Evolutionary conservation across 2,113 vertebrate species (phyloP), one percentile per base, ranked within the genome.

Genomic region (Nycticebus coucang): DNA sequence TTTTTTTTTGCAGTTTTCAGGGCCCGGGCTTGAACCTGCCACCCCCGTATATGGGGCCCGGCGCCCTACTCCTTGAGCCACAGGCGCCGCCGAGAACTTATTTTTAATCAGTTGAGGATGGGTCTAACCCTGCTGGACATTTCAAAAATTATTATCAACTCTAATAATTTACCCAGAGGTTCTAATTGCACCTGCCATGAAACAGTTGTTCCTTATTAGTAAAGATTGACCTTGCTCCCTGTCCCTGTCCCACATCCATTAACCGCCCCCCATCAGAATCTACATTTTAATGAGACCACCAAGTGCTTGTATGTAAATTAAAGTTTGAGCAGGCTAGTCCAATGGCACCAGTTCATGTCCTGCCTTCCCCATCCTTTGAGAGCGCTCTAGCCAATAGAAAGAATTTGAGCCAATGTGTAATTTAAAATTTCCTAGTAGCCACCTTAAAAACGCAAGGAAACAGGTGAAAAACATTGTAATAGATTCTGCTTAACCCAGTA

Each of bases 391-490:
- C 84, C 62, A 13, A 24, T 86, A 68, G 64, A 92, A 89, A 75
- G 37, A 83, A 62, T 53, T 33, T 4, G 2, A 84, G 37, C 59
- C 66, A 37, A 35, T 28, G 69, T 86, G 28, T 55, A 55, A 82
- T 64, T 79, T 6, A 79, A 62, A 7, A 78, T 75, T 71, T 93
- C 14, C 57, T 75, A 30, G 89, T 45, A 88, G 78, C 71, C 30
- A 9, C 66, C 57, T 91, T 87, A n/a, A 66, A 93, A 74, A 91
- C 91, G 57, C 35, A 88, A 79, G 15, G 41, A 80, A 66, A 87
- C 71, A 66, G 71, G n/a, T 95, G 62, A 90, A 86, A 74, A 90
- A n/a, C n/a, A 55, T 80, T 95, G 89, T 83, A 86, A 81, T 69
- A 30, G 59, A 68, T 82, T 37, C 86, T 84, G 33, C 81, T 83